Base-by-base conservation (phyloP, 2,113 vertebrate species). In the Orthochromis malagaraziensis region DNA sequence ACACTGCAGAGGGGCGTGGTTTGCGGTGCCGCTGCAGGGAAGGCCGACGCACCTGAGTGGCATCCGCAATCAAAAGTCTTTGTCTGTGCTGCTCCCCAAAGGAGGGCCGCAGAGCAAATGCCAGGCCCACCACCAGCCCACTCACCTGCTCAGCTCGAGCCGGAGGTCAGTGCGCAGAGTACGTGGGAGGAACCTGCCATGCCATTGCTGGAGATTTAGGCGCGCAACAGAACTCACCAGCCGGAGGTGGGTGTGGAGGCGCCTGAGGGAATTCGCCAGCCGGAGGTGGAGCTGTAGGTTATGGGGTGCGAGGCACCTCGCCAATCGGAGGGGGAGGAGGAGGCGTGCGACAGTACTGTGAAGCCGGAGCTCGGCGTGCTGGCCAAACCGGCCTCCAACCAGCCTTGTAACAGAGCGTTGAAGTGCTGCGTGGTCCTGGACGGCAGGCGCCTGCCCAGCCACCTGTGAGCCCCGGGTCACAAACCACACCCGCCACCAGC, bases 41-140 rank as follows among this genome's bases (percentile, higher is more conserved):
- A 57, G 24, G 55, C 24, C 0, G 7, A 29, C 4, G 13, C 55
- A 57, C 24, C 14, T 6, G 55, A 5, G 24, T 1, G 1, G 7
- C 55, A 57, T 29, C 55, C 7, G 7, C 13, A 57, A 57, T 29
- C 13, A 16, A 29, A 57, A 29, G 24, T 58, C 55, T 58, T 24
- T 9, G 26, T 58, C 26, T 58, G 55, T 31, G 54, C 12, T 57
- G 24, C 26, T 58, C 26, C 26, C 55, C 55, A 29, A 58, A 58
- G 55, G 24, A 58, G 55, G 54, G 55, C 26, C 26, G 7, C 5
- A 7, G 26, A 58, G 26, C 26, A 58, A 58, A 29, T 29, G 55
- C 26, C 55, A 29, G 55, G 55, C 13, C 55, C 14, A 31, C 55
- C 55, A 58, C 26, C 55, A 58, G 26, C 55, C 14, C 55, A 58